Evolutionary conservation across 2,797 vertebrate genomes (phyloP).

Genomic region (Girardinus metallicus): DNA sequence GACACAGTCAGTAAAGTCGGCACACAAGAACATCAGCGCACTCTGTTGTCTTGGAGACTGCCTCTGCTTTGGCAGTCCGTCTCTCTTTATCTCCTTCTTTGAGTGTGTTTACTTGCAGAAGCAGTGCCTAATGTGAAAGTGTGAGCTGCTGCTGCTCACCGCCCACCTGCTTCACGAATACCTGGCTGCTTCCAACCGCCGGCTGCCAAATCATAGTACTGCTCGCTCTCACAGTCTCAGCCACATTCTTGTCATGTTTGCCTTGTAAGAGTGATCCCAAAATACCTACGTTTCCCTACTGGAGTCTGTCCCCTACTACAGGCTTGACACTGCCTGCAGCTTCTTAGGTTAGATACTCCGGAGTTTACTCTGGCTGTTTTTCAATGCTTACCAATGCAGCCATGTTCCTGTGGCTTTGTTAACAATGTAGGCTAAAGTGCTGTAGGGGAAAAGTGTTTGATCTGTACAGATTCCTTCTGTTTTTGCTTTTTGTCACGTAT

Average conservation of each 20-base stretch:
- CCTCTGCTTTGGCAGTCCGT: conserved; percentile 1
- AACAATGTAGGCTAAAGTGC: not conserved
- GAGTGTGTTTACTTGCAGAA: conserved; percentile 6
- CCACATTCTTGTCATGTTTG: conserved; percentile 3
- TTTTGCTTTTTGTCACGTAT: not conserved
- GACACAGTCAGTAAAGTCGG: conserved; percentile 1
- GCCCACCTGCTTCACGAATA: not conserved
- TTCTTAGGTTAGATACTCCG: not conserved
- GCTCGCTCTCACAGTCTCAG: not conserved
- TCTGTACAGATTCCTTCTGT: not conserved
- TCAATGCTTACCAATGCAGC: not conserved
- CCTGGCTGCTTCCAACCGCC: conserved; percentile 2
- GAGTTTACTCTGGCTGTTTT: not conserved
- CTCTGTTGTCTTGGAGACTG: conserved; percentile 8
- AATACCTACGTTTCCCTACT: not conserved
- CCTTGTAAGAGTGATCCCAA: conserved; percentile 4
- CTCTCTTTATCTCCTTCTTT: conserved; percentile 3
- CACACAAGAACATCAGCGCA: not conserved
- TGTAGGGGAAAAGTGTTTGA: no score
- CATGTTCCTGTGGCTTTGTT: not conserved
- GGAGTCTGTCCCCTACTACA: conserved; percentile 2
- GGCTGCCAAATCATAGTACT: conserved; percentile 3
- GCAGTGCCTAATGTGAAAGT: conserved; percentile 2
- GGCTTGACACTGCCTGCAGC: not conserved
- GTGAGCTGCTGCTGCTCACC: not conserved